Percentiles rank a stretch among this genome's conserved stretches.
Evolutionary conservation across 2,888 invertebrate genomes (phyloP).

Genomic region (Stenodema calcarata): DNA sequence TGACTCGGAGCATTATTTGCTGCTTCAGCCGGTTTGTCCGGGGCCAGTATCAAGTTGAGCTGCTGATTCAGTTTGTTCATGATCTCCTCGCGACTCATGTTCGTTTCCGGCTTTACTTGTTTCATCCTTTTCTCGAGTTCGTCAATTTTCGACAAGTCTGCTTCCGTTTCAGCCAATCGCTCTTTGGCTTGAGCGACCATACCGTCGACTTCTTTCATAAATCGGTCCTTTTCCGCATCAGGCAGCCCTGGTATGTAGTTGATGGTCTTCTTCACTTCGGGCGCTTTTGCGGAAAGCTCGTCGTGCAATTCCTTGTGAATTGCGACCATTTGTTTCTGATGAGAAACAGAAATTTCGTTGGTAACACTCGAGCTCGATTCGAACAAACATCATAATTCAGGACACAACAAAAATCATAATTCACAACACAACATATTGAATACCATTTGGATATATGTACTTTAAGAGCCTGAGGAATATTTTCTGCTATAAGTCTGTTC

Average conservation of each 20-base stretch:
- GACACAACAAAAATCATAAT: not conserved
- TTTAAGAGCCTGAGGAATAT: too few relatives aligned
- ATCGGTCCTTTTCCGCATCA: not conserved
- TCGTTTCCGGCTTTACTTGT: not conserved
- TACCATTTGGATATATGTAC: too few relatives aligned
- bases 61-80: not conserved
- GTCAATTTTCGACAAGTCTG: not conserved
- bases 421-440: too few relatives aligned
- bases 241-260: not conserved
- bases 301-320: conserved; percentile 17
- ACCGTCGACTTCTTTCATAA: not conserved
- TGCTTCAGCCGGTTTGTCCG: not conserved
- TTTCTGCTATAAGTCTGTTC: too few relatives aligned
- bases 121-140: not conserved
- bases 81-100: not conserved
- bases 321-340: not conserved
- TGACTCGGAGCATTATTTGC: not conserved
- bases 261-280: not conserved
- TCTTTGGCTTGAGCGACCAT: not conserved
- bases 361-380: not conserved
- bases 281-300: not conserved
- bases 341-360: not conserved
- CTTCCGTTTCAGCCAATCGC: not conserved
- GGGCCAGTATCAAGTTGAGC: not conserved
- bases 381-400: not conserved